phyloP scores from a whole-genome alignment of 1,140 invertebrate genomes.

The Scylla paramamosain region DNA sequence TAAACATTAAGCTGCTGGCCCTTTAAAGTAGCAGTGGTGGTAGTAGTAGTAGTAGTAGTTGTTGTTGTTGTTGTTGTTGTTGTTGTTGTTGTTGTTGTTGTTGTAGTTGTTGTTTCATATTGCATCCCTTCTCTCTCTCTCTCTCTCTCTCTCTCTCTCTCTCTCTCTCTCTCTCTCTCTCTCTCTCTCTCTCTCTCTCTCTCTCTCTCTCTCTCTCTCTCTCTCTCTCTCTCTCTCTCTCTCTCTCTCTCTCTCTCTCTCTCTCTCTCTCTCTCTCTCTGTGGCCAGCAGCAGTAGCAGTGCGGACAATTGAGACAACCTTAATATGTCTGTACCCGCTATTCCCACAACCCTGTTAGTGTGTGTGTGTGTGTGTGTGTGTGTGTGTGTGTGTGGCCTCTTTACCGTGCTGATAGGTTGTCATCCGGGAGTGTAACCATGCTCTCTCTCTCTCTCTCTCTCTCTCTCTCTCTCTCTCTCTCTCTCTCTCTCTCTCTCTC shows the following conservation, averaged over 20 bases:
- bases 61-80: no score
- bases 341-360: not conserved
- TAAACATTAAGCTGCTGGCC: no score
- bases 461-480: conserved; percentile 1
- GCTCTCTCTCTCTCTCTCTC: conserved; percentile 30
- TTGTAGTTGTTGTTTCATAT: no score
- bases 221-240: conserved; percentile 48
- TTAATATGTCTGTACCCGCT: not conserved
- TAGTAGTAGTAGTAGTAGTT: not conserved
- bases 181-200: not conserved
- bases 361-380: conserved; percentile 24
- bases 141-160: not conserved
- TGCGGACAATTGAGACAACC: not conserved
- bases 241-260: conserved; percentile 29
- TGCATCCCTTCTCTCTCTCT: not conserved
- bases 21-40: not conserved
- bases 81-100: no score
- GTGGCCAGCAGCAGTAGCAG: not conserved
- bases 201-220: conserved; percentile 8
- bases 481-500: conserved; percentile 33
- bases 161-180: conserved; percentile 54
- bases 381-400: not conserved
- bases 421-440: not conserved
- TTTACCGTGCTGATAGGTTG: not conserved
- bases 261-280: conserved; percentile 23